phyloP scores from a whole-genome alignment of 2,888 invertebrate genomes.

The Allygus modestus region DNA sequence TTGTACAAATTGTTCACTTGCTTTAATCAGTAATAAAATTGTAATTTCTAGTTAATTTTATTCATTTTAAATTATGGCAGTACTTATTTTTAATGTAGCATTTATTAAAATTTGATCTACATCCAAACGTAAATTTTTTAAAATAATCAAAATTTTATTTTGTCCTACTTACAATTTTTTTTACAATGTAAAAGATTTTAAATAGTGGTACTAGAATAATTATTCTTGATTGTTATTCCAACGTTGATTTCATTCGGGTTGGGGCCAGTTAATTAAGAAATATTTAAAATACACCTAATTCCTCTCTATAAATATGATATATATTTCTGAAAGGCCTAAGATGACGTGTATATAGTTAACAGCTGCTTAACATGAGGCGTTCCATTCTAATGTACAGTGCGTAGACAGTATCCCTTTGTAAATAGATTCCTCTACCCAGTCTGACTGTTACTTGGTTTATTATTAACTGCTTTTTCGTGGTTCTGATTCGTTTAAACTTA shows the following conservation, averaged over 20 bases:
- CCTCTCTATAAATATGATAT: conserved; percentile 41
- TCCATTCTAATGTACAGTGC: conserved; percentile 63
- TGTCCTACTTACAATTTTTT: too few species aligned
- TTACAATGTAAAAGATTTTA: too few species aligned
- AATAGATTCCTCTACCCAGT: neutral
- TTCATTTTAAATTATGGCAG: too few species aligned
- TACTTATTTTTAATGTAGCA: too few species aligned
- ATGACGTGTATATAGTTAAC: conserved; percentile 57
- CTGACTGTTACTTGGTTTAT: neutral
- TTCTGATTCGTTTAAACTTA: too few species aligned
- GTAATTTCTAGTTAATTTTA: too few species aligned
- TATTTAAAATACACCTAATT: neutral
- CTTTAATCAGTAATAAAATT: too few species aligned
- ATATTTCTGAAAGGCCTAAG: conserved; percentile 61
- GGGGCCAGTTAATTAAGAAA: neutral
- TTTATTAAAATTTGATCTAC: too few species aligned
- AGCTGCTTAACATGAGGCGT: conserved; percentile 55
- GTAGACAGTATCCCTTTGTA: conserved; percentile 51
- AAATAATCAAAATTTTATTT: too few species aligned
- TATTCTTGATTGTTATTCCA: neutral
- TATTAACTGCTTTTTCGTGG: neutral
- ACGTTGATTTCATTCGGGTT: neutral
- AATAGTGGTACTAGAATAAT: too few species aligned
- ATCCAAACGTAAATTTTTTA: too few species aligned
- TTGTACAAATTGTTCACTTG: too few species aligned